These are phyloP conservation scores for Tubiluchus corallicola DNA, from an alignment of 2,888 invertebrate species.

Conservation along the genomic window DNA sequence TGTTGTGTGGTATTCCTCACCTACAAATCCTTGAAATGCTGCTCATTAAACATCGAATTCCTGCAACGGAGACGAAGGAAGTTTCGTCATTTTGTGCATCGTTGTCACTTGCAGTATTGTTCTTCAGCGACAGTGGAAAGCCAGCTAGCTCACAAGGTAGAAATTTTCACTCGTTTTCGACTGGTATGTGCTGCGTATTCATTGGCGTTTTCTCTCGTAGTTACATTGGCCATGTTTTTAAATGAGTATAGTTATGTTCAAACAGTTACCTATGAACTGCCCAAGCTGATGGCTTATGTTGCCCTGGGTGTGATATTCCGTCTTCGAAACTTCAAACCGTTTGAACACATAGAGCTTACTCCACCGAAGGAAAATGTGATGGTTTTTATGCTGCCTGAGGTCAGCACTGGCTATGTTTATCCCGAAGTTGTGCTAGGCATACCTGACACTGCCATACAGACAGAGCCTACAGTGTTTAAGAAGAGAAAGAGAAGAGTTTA, in stretches of 20 bases:
- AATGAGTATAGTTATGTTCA: background rate
- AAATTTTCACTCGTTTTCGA: background rate
- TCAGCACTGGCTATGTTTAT: background rate
- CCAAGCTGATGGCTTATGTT: background rate
- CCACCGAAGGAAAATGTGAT: background rate
- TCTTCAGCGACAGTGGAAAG: background rate
- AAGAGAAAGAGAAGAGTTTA: too few relatives aligned
- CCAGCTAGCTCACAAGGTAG: slow-evolving; percentile 1
- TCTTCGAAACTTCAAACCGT: background rate
- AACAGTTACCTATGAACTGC: background rate
- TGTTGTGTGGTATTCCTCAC: background rate
- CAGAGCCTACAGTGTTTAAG: too few relatives aligned
- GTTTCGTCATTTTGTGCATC: background rate
- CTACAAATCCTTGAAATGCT: background rate
- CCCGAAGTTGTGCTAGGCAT: background rate
- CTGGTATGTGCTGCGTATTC: background rate
- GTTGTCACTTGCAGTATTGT: background rate
- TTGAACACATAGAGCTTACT: background rate
- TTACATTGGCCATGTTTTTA: background rate
- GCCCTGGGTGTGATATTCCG: background rate
- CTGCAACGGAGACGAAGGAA: background rate
- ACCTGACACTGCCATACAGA: too few relatives aligned
- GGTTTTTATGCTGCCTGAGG: background rate
- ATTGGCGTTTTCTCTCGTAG: background rate
- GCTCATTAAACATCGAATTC: slow-evolving; percentile 1